These are phyloP conservation scores for Chiroxiphia lanceolata DNA, from an alignment of 2,797 vertebrate genomes.

Conservation along the genomic window DNA sequence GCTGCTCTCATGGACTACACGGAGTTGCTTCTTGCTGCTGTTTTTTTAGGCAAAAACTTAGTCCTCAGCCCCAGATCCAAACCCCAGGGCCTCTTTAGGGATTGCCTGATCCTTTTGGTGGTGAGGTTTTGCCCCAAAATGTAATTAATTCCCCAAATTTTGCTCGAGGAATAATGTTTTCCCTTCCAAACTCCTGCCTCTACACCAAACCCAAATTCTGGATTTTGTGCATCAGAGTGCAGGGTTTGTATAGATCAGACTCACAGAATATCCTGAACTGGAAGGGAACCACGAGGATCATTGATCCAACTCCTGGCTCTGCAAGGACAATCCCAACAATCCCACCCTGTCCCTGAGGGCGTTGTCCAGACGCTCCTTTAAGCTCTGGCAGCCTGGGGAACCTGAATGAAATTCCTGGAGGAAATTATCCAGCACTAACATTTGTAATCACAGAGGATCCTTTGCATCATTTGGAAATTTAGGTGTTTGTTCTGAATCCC, in stretches of 20 bases:
- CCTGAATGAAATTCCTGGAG: background rate
- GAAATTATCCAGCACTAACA: background rate
- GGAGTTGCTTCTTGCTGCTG: background rate
- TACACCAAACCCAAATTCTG: background rate
- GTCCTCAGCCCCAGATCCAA: background rate
- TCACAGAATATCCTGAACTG: background rate
- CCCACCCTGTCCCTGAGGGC: background rate
- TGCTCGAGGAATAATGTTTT: background rate
- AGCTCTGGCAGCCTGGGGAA: background rate
- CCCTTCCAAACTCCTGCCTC: background rate
- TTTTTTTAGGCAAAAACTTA: background rate
- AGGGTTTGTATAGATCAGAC: background rate
- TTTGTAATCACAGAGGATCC: background rate
- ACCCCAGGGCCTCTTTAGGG: background rate
- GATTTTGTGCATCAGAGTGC: accelerated
- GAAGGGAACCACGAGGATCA: background rate
- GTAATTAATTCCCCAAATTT: background rate
- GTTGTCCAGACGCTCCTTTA: background rate
- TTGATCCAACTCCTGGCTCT: background rate
- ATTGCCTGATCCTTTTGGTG: accelerated
- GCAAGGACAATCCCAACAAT: background rate
- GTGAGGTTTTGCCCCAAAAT: accelerated
- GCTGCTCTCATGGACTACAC: accelerated
- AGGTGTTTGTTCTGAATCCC: background rate
- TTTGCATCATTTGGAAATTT: background rate